Base-by-base conservation (phyloP, 1,140 invertebrate genomes). In the Bombyx mandarina region DNA sequence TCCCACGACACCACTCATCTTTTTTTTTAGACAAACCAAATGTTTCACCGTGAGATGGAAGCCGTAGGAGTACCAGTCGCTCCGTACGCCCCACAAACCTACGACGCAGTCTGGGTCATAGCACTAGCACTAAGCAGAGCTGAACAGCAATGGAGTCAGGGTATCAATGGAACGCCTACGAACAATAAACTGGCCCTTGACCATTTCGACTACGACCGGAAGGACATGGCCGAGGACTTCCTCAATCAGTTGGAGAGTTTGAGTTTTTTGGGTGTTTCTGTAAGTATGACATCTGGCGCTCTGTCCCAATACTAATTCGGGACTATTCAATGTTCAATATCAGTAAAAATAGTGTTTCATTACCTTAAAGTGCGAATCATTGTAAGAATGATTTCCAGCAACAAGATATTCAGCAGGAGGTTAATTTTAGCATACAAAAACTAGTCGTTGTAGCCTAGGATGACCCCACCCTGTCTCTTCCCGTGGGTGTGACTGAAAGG, bases 101-200 rank as follows among this genome's bases (percentile, higher is more conserved):
- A 96, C 73, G 96, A 98, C 69, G 95, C 96, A 0, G 92, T 97
- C 1, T 97, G 95, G 95, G 93, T 94, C 0, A 94, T 97, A 62
- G 95, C 94, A 0, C 70, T 96, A 9, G 92, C 93, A 0, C 76
- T 96, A 46, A 86, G 88, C 54, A 85, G 85, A 61, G 88, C 91
- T 1, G 88, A 91, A 70, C 66, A 75, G 6, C 61, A 79, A 7
- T 88, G 84, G 87, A 66, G 72, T 18, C 73, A 52, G 18, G 46
- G 56, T 7, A 65, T 57, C n/a, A 56, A 51, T 8, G 46, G 54
- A 5, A 69, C 67, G 10, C 54, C 60, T 8, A 61, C 67, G 47
- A 9, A 58, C 44, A 69, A 67, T 43, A 68, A 60, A 35, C 66
- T 82, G 26, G 90, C 88, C 46, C 78, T 95, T 42, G 85, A 89